Evolutionary conservation across 2,888 invertebrate species (phyloP).

Genomic region (Ectemnius lituratus): DNA sequence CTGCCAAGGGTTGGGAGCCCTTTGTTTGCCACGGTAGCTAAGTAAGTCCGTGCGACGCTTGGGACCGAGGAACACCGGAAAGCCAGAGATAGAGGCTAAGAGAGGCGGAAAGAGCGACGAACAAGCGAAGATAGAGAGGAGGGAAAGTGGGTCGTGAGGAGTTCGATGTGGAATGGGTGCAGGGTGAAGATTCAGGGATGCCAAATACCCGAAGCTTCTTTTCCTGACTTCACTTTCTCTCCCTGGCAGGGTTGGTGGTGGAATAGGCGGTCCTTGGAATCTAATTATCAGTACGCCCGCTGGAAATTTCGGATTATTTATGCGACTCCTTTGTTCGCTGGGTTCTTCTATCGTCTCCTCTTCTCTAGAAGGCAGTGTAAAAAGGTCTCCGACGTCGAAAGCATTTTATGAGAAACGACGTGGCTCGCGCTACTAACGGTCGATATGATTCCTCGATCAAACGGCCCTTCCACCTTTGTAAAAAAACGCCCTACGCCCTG

Average conservation of each 20-base stretch:
- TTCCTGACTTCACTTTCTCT: constrained; percentile 45
- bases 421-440: constrained; percentile 39
- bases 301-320: constrained; percentile 68
- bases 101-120: constrained; percentile 21
- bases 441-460: constrained; percentile 42
- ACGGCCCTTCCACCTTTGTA: background rate
- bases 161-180: constrained; percentile 26
- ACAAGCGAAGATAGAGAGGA: constrained; percentile 15
- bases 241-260: constrained; percentile 26
- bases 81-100: constrained; percentile 22
- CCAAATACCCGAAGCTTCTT: constrained; percentile 58
- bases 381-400: constrained; percentile 38
- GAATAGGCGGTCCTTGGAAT: constrained; percentile 69
- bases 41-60: constrained; percentile 33
- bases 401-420: constrained; percentile 16
- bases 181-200: constrained; percentile 20
- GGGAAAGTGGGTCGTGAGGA: constrained; percentile 55
- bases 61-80: background rate
- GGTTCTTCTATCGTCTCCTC: constrained; percentile 20
- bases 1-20: constrained; percentile 61
- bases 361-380: constrained; percentile 30
- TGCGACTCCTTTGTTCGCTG: constrained; percentile 64
- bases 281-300: constrained; percentile 67
- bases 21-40: constrained; percentile 62
- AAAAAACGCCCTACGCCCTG: constrained; percentile 4